Conservation (phyloP, 2,797 vertebrate genomes). For the Anolis apletophallus region DNA sequence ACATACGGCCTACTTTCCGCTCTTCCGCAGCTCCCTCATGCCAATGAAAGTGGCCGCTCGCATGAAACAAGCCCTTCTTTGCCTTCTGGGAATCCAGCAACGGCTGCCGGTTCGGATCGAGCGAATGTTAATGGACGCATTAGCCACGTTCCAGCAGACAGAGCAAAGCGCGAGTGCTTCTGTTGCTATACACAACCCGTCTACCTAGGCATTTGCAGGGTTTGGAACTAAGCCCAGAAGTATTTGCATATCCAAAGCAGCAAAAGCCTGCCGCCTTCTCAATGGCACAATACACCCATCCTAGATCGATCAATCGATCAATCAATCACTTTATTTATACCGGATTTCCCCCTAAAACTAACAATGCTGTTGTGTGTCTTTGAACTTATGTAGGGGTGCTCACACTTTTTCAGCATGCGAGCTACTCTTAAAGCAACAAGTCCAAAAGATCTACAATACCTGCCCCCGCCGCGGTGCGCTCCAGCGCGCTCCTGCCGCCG, state of each 20-base stretch:
- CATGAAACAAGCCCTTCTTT: accelerated
- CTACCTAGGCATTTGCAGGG: not conserved
- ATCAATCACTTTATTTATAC: too few relatives aligned
- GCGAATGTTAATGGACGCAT: accelerated
- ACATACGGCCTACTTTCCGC: not conserved
- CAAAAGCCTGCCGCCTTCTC: not conserved
- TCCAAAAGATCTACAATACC: too few relatives aligned
- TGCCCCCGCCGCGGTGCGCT: too few relatives aligned
- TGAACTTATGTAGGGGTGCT: too few relatives aligned
- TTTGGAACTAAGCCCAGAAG: not conserved
- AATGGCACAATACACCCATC: not conserved
- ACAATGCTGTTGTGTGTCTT: too few relatives aligned
- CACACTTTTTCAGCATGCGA: too few relatives aligned
- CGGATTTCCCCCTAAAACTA: too few relatives aligned
- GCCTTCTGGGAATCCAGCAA: not conserved
- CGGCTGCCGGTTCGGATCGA: accelerated
- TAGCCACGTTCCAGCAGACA: accelerated
- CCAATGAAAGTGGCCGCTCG: not conserved
- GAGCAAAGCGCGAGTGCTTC: not conserved
- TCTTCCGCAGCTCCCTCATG: not conserved
- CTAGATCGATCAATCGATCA: too few relatives aligned
- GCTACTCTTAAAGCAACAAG: too few relatives aligned
- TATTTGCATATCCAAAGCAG: not conserved
- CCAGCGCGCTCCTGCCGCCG: too few relatives aligned
- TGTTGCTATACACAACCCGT: not conserved